Evolutionary conservation across 1,140 invertebrate species (phyloP).

Genomic region (Diabrotica virgifera): DNA sequence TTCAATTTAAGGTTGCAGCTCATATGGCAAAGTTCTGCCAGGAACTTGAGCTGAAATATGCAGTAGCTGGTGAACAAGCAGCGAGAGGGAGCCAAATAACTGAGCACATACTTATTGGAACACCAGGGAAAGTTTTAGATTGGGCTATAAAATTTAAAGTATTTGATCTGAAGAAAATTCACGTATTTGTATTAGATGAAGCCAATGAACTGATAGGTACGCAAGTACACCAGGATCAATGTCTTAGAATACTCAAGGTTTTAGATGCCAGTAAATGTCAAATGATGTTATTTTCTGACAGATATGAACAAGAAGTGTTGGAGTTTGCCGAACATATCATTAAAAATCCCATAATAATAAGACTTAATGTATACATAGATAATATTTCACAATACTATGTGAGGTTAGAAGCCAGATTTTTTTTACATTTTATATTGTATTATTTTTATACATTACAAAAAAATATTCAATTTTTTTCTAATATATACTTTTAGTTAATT

Average conservation of each 20-base stretch:
- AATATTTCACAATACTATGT: constrained; percentile 99
- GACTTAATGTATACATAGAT: constrained; percentile 90
- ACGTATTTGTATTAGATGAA: constrained; percentile 96
- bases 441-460: too few relatives aligned
- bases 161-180: constrained; percentile 86
- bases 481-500: too few relatives aligned
- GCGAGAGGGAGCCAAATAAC: constrained; percentile 65
- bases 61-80: constrained; percentile 90
- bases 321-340: constrained; percentile 95
- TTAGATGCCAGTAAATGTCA: constrained; percentile 74
- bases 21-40: constrained; percentile 91
- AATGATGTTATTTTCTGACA: constrained; percentile 99
- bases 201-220: constrained; percentile 99
- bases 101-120: constrained; percentile 96
- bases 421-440: too few relatives aligned
- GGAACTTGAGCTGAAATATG: constrained; percentile 86
- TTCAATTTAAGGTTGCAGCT: constrained; percentile 68
- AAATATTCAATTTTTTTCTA: too few relatives aligned
- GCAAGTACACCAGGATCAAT: constrained; percentile 97
- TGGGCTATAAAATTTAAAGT: constrained; percentile 84
- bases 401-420: not conserved
- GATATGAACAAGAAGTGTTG: constrained; percentile 93
- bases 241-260: constrained; percentile 87
- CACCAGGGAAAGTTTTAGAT: constrained; percentile 89
- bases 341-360: constrained; percentile 84